phyloP scores from a whole-genome alignment of 2,888 invertebrate species.

The Metellina segmentata region DNA sequence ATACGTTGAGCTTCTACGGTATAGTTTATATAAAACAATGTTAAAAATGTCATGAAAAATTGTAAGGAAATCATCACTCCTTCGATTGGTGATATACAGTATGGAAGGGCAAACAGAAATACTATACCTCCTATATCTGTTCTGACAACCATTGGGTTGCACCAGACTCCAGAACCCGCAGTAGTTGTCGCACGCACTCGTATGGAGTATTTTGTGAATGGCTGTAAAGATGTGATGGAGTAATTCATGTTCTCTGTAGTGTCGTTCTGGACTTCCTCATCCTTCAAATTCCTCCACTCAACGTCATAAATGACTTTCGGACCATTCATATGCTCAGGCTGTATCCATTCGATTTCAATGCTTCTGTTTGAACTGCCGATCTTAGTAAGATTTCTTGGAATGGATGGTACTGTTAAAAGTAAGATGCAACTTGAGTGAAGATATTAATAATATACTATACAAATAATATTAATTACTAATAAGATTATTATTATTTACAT shows the following conservation, averaged over 20 bases:
- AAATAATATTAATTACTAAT: too few species aligned
- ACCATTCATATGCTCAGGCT: conserved; percentile 20
- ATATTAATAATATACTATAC: too few species aligned
- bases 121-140: conserved; percentile 53
- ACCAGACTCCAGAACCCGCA: conserved; percentile 44
- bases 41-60: too few species aligned
- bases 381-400: not conserved
- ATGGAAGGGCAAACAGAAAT: not conserved
- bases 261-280: not conserved
- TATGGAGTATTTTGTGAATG: conserved; percentile 21
- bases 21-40: too few species aligned
- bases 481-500: too few species aligned
- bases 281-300: conserved; percentile 10
- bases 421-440: too few species aligned
- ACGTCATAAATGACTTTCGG: conserved; percentile 3
- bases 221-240: not conserved
- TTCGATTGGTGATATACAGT: too few species aligned
- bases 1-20: too few species aligned
- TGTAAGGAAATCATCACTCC: too few species aligned
- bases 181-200: conserved; percentile 22
- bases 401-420: conserved; percentile 18
- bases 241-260: not conserved
- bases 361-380: conserved; percentile 11
- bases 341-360: conserved; percentile 20
- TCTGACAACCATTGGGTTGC: not conserved